Base-by-base conservation (phyloP, 2,888 invertebrate species). In the Phortica okadai region DNA sequence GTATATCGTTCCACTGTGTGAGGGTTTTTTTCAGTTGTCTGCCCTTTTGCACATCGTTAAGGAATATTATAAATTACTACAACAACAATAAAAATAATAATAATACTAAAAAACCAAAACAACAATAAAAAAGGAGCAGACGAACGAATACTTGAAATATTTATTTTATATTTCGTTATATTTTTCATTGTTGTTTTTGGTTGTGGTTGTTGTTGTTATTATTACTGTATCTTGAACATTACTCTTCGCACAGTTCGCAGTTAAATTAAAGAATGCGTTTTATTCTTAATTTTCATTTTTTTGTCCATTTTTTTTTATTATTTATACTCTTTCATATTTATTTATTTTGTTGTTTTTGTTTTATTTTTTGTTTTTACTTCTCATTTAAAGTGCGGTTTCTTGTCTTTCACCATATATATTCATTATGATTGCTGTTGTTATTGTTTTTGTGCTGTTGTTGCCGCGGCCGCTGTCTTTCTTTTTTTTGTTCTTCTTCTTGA, bases 61-160 rank as follows among this genome's bases (percentile, higher is more conserved):
- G 84, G 87, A 88, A 88, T 89, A 88, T 89, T 89, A 89, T 89
- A 89, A 89, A 90, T 90, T 89, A 90, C 90, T 87, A 82, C 84
- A 88, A 81, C 83, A 84, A 82, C 82, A 86, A 82, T 80, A 81
- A 76, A 74, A 82, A 75, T 76, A 76, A 73, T 76, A 76, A 74
- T 41, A 75, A 76, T 72, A 73, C 44, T 50, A 76, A 72, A 76
- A 25, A 59, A 74, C 42, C 74, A 66, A 41, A 67, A 42, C 77
- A 79, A 67, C 70, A 76, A 75, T 59, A 79, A 78, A 70, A 64
- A 67, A 78, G 74, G 66, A 79, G 75, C 59, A 76, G 50, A 76
- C 75, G 79, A 72, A 76, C 62, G 56, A 70, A 78, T 78, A 82
- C 84, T 84, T 85, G 84, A 87, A 88, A 84, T 85, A 88, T 88